Conservation (phyloP, 2,113 vertebrate genomes). For the Brienomyrus longianalis region DNA sequence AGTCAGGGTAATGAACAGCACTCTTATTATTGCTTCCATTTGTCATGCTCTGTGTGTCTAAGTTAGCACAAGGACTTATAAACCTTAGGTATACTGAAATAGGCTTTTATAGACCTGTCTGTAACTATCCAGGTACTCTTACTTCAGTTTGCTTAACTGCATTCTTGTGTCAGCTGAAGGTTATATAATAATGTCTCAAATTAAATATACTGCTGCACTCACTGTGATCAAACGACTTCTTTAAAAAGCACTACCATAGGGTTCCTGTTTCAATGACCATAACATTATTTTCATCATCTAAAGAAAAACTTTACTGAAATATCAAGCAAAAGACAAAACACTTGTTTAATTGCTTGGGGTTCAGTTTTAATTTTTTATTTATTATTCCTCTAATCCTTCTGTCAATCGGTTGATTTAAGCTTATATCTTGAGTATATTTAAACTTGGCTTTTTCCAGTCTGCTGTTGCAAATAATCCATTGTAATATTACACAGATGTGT, state of each 20-base stretch:
- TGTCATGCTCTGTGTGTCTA: not conserved
- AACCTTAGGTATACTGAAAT: not conserved
- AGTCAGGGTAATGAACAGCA: not conserved
- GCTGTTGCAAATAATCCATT: not conserved
- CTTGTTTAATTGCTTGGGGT: not conserved
- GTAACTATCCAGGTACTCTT: not conserved
- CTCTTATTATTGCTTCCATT: not conserved
- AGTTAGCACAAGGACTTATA: not conserved
- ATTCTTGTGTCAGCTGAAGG: not conserved
- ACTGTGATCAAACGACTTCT: not conserved
- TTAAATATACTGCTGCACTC: not conserved
- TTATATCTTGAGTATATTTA: not conserved
- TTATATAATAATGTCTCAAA: not conserved
- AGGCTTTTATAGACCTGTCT: not conserved
- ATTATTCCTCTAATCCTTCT: not conserved
- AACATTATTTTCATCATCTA: not conserved
- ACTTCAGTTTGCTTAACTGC: not conserved
- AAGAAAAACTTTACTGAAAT: not conserved
- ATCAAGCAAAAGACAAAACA: not conserved
- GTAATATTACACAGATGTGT: not conserved
- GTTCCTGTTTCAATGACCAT: not conserved
- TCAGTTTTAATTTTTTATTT: not conserved
- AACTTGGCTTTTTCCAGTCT: not conserved
- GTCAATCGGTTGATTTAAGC: not conserved
- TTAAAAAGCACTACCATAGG: not conserved